phyloP scores from a whole-genome alignment of 2,888 invertebrate species.

The Abrostola triplasia region DNA sequence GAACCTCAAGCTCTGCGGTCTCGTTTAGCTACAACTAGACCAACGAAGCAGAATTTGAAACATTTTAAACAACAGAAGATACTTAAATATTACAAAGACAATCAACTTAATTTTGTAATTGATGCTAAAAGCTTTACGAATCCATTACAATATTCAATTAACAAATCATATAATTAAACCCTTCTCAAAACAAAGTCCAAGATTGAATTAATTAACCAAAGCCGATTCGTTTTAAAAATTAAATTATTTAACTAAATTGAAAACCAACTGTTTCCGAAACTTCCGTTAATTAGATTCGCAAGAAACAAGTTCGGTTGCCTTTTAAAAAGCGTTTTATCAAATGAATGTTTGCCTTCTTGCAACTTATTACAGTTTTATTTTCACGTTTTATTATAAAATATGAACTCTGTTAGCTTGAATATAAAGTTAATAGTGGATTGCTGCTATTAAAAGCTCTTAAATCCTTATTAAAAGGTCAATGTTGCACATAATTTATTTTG shows the following conservation, averaged over 20 bases:
- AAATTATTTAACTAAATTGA: conserved; percentile 47
- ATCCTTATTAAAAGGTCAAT: no score
- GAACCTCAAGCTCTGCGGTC: no score
- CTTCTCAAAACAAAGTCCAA: conserved; percentile 28
- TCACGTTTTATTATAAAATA: not conserved
- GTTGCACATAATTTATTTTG: no score
- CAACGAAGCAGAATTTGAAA: no score
- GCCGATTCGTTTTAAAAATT: conserved; percentile 44
- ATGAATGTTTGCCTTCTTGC: conserved; percentile 22
- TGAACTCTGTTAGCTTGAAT: not conserved
- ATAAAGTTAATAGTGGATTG: no score
- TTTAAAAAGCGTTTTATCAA: conserved; percentile 21
- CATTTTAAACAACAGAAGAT: no score
- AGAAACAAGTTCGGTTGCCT: conserved; percentile 37
- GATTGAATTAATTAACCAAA: conserved; percentile 30
- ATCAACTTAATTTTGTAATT: not conserved
- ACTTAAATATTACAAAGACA: no score
- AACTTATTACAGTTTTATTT: conserved; percentile 10
- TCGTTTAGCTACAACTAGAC: no score
- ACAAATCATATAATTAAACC: conserved; percentile 20
- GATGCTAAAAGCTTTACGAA: not conserved
- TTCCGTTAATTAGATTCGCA: conserved; percentile 50
- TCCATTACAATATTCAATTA: not conserved
- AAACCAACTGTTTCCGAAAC: conserved; percentile 47
- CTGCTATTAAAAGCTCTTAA: no score